Conservation (phyloP, 2,888 invertebrate species). For the Napeogenes sylphis region DNA sequence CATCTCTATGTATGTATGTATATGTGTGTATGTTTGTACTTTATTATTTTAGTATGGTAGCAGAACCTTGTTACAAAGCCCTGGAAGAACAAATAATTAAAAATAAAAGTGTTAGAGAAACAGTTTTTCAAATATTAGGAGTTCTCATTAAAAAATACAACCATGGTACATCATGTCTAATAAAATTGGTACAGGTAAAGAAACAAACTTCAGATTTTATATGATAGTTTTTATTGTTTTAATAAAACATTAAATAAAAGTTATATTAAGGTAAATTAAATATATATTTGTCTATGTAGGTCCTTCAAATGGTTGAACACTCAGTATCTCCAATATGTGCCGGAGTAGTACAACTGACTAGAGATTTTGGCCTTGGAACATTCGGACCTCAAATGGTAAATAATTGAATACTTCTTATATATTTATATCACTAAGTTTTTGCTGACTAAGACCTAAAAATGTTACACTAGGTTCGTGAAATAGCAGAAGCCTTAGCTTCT, state of each 20-base stretch:
- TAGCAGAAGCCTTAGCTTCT: slow-evolving; percentile 81
- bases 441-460: neutral
- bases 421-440: neutral
- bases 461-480: slow-evolving; percentile 78
- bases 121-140: slow-evolving; percentile 88
- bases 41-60: slow-evolving; percentile 75
- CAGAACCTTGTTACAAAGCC: slow-evolving; percentile 85
- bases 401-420: neutral
- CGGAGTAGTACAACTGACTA: slow-evolving; percentile 83
- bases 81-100: slow-evolving; percentile 80
- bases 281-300: slow-evolving; percentile 56
- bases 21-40: too few species aligned
- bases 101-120: slow-evolving; percentile 81
- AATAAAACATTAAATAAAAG: too few species aligned
- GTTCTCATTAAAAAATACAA: slow-evolving; percentile 89
- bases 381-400: slow-evolving; percentile 83
- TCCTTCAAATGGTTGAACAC: slow-evolving; percentile 87
- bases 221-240: slow-evolving; percentile 7
- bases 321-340: slow-evolving; percentile 82
- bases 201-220: slow-evolving; percentile 9
- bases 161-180: slow-evolving; percentile 87
- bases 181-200: slow-evolving; percentile 81
- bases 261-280: too few species aligned
- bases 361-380: slow-evolving; percentile 81
- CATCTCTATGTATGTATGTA: too few species aligned